Conservation (phyloP, 1,140 invertebrate species). For the Achatina immaculata region DNA sequence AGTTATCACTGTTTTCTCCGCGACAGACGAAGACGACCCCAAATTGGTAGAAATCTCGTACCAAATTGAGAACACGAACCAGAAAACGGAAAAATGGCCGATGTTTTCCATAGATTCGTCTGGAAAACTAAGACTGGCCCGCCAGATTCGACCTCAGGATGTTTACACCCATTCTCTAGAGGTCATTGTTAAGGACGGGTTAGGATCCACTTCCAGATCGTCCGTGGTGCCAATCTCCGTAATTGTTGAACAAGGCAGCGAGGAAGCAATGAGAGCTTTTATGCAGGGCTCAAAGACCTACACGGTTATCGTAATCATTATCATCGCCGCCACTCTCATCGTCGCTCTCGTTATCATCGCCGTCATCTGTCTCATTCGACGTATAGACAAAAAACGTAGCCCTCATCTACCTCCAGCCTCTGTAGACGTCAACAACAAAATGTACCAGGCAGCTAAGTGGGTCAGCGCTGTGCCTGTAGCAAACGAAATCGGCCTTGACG, state of each 20-base stretch:
- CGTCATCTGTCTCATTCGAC: slow-evolving; percentile 36
- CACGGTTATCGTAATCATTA: slow-evolving; percentile 41
- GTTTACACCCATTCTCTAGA: slow-evolving; percentile 28
- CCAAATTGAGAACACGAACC: slow-evolving; percentile 72
- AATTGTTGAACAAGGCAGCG: slow-evolving; percentile 32
- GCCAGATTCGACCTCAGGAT: slow-evolving; percentile 70
- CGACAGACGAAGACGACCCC: slow-evolving; percentile 56
- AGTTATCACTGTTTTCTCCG: slow-evolving; percentile 49
- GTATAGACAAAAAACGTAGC: slow-evolving; percentile 29
- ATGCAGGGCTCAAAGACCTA: not conserved
- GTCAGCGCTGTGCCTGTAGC: slow-evolving; percentile 39
- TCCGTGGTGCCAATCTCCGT: slow-evolving; percentile 14
- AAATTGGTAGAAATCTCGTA: slow-evolving; percentile 50
- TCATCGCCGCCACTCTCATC: slow-evolving; percentile 33
- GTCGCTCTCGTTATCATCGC: slow-evolving; percentile 32
- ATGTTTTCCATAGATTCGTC: slow-evolving; percentile 90
- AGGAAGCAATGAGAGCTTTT: slow-evolving; percentile 30
- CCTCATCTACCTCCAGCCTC: not conserved
- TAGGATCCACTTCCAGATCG: not conserved
- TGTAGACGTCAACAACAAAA: not conserved
- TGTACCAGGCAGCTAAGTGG: slow-evolving; percentile 46
- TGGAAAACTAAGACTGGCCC: slow-evolving; percentile 85
- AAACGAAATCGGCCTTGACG: not conserved
- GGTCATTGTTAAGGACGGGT: slow-evolving; percentile 33
- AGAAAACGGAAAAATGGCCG: slow-evolving; percentile 41